A percentile compares a stretch with the other conserved stretches of the same genome.
phyloP scores from a whole-genome alignment of 2,113 vertebrate genomes.

The Aleadryas rufinucha region DNA sequence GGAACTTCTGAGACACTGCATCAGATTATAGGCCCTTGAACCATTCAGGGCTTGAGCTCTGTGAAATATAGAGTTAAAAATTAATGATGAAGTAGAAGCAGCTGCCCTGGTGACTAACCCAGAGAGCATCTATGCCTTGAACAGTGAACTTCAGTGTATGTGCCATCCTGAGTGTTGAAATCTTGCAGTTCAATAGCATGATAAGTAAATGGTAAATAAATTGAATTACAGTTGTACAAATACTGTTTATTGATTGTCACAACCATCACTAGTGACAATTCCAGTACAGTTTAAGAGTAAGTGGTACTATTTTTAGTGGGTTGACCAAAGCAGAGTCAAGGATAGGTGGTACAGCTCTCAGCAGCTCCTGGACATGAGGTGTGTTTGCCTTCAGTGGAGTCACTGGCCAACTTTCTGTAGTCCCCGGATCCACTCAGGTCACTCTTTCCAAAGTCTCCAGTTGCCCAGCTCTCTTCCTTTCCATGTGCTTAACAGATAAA shows the following conservation, averaged over 20 bases:
- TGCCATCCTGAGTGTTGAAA: not conserved
- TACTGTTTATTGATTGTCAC: not conserved
- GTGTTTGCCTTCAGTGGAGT: not conserved
- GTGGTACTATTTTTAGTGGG: not conserved
- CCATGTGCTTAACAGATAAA: not conserved
- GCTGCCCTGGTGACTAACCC: not conserved
- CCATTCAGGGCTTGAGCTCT: not conserved
- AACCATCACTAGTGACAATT: not conserved
- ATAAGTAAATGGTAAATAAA: not conserved
- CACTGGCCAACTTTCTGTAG: not conserved
- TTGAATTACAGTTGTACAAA: not conserved
- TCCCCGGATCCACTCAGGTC: fast-evolving
- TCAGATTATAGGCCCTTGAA: not conserved
- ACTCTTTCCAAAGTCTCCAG: not conserved
- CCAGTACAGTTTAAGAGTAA: not conserved
- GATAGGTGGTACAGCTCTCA: not conserved
- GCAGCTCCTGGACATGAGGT: fast-evolving
- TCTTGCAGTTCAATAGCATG: not conserved
- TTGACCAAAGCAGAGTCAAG: not conserved
- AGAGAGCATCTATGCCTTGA: not conserved
- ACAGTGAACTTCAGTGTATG: not conserved
- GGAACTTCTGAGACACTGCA: not conserved
- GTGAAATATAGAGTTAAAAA: not conserved
- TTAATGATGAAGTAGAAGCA: not conserved
- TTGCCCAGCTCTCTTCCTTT: not conserved